These are phyloP conservation scores for Lycophotia porphyrea DNA, from an alignment of 2,888 invertebrate genomes.

Conservation along the genomic window DNA sequence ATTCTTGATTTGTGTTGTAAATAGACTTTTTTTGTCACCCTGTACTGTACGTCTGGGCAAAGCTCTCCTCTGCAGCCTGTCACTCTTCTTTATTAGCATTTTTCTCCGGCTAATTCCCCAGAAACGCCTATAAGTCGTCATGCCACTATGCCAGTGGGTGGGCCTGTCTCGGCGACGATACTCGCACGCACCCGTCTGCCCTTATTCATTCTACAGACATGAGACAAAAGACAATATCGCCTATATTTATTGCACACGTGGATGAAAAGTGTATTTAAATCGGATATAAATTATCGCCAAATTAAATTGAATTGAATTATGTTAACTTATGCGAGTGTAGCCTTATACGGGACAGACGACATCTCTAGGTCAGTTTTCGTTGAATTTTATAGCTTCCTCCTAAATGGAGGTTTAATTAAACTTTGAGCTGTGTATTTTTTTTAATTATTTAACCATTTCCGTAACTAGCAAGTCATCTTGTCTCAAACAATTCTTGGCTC, in stretches of 20 bases:
- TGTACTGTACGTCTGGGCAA: neutral
- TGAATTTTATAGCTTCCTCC: neutral
- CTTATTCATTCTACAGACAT: neutral
- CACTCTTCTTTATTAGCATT: neutral
- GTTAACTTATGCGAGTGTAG: neutral
- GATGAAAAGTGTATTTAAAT: neutral
- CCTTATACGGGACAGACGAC: neutral
- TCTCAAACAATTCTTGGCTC: slow-evolving; percentile 21
- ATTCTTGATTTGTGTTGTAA: neutral
- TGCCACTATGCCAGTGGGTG: neutral
- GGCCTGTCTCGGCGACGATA: neutral
- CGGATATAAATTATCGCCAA: neutral
- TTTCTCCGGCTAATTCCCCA: neutral
- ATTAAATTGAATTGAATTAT: no score
- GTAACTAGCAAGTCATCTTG: neutral
- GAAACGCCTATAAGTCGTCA: neutral
- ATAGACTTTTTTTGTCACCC: neutral
- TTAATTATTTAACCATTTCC: neutral
- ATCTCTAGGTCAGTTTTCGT: neutral
- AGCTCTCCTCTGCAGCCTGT: neutral
- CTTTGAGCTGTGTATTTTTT: neutral
- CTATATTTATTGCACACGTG: slow-evolving; percentile 1
- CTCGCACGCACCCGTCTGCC: neutral
- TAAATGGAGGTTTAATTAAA: neutral
- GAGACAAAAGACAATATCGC: neutral